Base-by-base conservation (phyloP, 1,140 invertebrate species). In the Maconellicoccus hirsutus region DNA sequence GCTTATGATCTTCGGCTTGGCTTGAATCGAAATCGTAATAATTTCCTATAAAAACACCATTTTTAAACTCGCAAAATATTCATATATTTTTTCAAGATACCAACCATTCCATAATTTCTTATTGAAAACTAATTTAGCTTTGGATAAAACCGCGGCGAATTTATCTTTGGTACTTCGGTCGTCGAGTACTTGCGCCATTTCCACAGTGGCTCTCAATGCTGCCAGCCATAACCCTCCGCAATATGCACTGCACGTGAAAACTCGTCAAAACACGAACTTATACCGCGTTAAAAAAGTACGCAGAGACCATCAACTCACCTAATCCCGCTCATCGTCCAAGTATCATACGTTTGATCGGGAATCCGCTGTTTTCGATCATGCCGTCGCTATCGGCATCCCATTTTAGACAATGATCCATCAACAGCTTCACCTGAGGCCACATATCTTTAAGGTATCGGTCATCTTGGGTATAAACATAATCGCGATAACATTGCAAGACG, bases 301-400 rank as follows among this genome's bases (percentile, higher is more conserved):
- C n/a, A n/a, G n/a, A n/a, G n/a, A n/a, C n/a, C n/a, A n/a, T n/a
- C n/a, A n/a, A 29, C 74, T 73, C 80, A 92, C 91, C 91, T 93
- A 0, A 89, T 85, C 8, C 93, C 94, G 22, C 84, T 85, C 89
- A 96, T 94, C 14, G 89, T 84, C 94, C 94, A 97, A 4, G 88
- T 86, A 80, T 97, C 94, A 80, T 89, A 97, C 0, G 94, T 96
- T 79, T 96, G 93, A 82, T 96, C 94, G 93, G 90, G 77, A 84
- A 86, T 42, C 92, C 93, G 22, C 84, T 84, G 82, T 96, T 96
- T 78, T 96, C 93, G 76, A 97, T 96, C 26, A 97, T 81, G 0
- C 93, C 93, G 81, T 96, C 93, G 27, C 84, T 84, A 79, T 96
- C 92, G 25, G 76, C 80, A 80, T 96, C 94, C 85, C 89, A 95